A percentile compares a stretch with the other conserved stretches of the same genome.
phyloP scores from a whole-genome alignment of 2,888 invertebrate genomes.

The Scaptomyza parva region DNA sequence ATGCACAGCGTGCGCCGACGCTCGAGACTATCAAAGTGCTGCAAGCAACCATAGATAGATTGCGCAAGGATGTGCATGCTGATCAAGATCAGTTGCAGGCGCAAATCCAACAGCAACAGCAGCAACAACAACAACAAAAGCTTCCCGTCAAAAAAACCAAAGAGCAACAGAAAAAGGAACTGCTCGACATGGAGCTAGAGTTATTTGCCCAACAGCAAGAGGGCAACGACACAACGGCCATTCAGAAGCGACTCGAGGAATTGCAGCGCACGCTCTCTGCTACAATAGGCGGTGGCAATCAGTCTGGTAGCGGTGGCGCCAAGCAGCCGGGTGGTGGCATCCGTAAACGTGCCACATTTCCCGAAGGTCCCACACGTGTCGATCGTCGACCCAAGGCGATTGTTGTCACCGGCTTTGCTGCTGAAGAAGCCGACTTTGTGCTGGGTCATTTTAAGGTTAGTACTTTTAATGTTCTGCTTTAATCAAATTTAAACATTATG shows the following conservation, averaged over 20 bases:
- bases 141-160: slow-evolving; percentile 87
- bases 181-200: slow-evolving; percentile 96
- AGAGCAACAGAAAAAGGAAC: slow-evolving; percentile 94
- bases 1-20: slow-evolving; percentile 91
- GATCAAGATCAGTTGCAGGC: slow-evolving; percentile 84
- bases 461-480: not conserved
- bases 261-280: slow-evolving; percentile 85
- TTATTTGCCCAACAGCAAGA: slow-evolving; percentile 94
- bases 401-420: slow-evolving; percentile 94
- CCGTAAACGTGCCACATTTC: slow-evolving; percentile 80
- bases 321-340: slow-evolving; percentile 60
- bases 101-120: slow-evolving; percentile 83
- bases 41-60: slow-evolving; percentile 91
- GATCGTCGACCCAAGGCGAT: slow-evolving; percentile 95
- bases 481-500: not conserved
- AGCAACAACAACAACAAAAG: slow-evolving; percentile 49
- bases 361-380: slow-evolving; percentile 86
- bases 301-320: slow-evolving; percentile 40
- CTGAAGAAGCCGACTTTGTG: slow-evolving; percentile 92
- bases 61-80: slow-evolving; percentile 83
- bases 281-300: slow-evolving; percentile 31
- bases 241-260: slow-evolving; percentile 91
- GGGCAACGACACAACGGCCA: slow-evolving; percentile 93
- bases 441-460: slow-evolving; percentile 93
- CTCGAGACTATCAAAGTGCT: slow-evolving; percentile 93